Base-by-base conservation (phyloP, 2,797 vertebrate genomes). In the Manis crassicaudata region DNA sequence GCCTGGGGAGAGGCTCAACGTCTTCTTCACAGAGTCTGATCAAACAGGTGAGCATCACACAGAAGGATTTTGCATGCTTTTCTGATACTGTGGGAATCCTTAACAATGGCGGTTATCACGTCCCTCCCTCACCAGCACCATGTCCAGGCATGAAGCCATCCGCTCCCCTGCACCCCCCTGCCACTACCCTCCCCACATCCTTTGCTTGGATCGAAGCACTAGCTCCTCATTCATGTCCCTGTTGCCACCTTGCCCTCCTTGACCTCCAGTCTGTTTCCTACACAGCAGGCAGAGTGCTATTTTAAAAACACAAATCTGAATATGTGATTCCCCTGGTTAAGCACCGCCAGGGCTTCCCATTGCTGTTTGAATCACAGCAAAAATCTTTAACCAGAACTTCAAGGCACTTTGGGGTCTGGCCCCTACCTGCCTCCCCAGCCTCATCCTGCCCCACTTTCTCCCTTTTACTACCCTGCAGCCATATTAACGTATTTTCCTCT, bases 11-110 rank as follows among this genome's bases (percentile, higher is more conserved):
- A 77, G 73, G 70, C 62, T 81, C 65, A 67, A 40, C 35, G 56
- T 50, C 90, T 93, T 72, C 68, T 79, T 95, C 50, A 89, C 50
- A 94, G 62, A 84, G 25, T 60, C 76, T 29, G 29, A 89, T 90
- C 52, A 35, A 75, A 84, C 72, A 82, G 62, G 35, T 58, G 46
- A 86, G 23, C 81, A 60, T 84, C 40, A 46, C 62, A 56, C 14
- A 11, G 56, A 82, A 87, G 43, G 23, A 32, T 21, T 58, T 6
- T 40, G n/a, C 65, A 63, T 46, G 63, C 37, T 67, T 56, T 86
- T 43, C 29, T 13, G 32, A 54, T 46, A 14, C 72, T 62, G 29
- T 27, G 60, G 35, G 85, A 72, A 75, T 58, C 90, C 40, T 14
- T 37, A 25, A 52, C 75, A 68, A 75, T 29, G 52, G 29, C 70